phyloP scores from a whole-genome alignment of 2,113 vertebrate genomes.

The Leucosticte australis region DNA sequence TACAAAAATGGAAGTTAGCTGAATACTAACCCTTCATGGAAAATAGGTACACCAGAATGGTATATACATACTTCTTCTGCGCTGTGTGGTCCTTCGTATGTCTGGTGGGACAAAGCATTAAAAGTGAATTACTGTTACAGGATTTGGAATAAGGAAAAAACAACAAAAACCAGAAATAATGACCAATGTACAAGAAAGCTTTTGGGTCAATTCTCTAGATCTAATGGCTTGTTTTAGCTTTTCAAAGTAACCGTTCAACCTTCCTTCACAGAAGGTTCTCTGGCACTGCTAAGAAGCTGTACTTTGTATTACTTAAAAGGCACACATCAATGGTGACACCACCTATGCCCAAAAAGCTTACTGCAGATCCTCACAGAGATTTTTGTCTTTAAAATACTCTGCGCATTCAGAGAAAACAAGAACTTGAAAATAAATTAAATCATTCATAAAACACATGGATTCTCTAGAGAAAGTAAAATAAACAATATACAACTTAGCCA shows the following conservation, averaged over 20 bases:
- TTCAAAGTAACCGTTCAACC: background rate
- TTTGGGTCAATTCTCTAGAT: background rate
- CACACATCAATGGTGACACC: background rate
- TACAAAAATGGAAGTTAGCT: conserved; percentile 14
- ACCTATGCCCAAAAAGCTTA: background rate
- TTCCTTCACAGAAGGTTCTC: background rate
- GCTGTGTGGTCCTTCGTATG: conserved; percentile 81
- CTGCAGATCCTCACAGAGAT: background rate
- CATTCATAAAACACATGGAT: background rate
- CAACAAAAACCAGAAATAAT: background rate
- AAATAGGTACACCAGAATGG: conserved; percentile 92
- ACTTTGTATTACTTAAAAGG: background rate
- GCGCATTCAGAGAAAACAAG: background rate
- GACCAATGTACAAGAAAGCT: background rate
- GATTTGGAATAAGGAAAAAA: background rate
- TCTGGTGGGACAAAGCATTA: conserved; percentile 66
- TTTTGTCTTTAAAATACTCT: background rate
- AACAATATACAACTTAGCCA: background rate
- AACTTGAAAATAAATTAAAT: background rate
- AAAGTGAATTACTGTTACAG: background rate
- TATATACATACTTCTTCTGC: conserved; percentile 84
- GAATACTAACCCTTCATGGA: conserved; percentile 90
- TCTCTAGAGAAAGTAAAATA: background rate
- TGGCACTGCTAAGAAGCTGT: background rate
- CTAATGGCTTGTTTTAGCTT: background rate